A percentile compares a stretch with the other conserved stretches of the same genome.
Evolutionary conservation across 2,797 vertebrate species (phyloP).

Genomic region (Siniperca obscura): DNA sequence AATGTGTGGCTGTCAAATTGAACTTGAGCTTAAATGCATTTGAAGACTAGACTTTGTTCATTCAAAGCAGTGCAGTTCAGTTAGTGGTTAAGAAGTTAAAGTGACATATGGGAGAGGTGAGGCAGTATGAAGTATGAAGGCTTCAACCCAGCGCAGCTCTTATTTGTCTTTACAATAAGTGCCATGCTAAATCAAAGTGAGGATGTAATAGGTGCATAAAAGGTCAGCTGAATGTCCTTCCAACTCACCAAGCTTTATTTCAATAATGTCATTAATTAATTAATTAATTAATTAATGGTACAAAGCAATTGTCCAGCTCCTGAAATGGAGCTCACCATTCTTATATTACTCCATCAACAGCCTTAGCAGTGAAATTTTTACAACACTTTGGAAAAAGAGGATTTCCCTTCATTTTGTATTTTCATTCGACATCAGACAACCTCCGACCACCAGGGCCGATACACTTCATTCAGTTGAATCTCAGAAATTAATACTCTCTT

Average conservation of each 20-base stretch:
- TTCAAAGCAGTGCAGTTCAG: constrained; percentile 9
- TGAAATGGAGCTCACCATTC: constrained; percentile 62
- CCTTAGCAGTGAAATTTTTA: constrained; percentile 63
- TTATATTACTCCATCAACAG: constrained; percentile 59
- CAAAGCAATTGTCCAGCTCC: constrained; percentile 1
- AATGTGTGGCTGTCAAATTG: constrained; percentile 23
- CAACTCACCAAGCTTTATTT: not conserved
- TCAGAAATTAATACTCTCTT: constrained; percentile 1
- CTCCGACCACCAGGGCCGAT: not conserved
- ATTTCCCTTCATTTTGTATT: constrained; percentile 39
- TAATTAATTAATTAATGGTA: too few species aligned
- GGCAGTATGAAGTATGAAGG: not conserved
- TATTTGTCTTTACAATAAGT: constrained; percentile 16
- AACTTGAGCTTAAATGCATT: constrained; percentile 27
- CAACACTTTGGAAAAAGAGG: constrained; percentile 41
- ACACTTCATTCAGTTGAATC: constrained; percentile 13
- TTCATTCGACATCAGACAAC: constrained; percentile 22
- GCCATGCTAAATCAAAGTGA: not conserved
- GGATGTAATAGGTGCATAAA: constrained; percentile 11
- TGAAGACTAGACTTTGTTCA: not conserved
- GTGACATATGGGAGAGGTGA: constrained; percentile 13
- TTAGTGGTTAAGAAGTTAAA: constrained; percentile 4
- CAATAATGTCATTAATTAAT: too few species aligned
- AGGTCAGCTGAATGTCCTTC: constrained; percentile 4
- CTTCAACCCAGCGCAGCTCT: not conserved